Evolutionary conservation across 2,888 invertebrate species (phyloP), one percentile per base, ranked within the genome.

Genomic region (Lysandra bellargus): DNA sequence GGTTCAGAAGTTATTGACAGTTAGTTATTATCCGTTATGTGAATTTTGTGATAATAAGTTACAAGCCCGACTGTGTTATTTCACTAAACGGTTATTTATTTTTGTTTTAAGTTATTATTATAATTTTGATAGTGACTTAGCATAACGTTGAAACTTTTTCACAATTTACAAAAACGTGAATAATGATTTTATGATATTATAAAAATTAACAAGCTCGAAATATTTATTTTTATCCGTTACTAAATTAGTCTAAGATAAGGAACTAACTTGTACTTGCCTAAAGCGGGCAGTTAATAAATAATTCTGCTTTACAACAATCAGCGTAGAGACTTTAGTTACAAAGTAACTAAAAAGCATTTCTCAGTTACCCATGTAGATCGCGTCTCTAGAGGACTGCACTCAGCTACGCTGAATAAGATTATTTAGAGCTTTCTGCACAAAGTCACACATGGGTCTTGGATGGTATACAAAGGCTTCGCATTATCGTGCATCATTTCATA

Each of bases 341-440:
- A 78, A 79, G 74, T 79, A 79, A 72, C 74, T 73, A 53, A 79
- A 79, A 73, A 74, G 78, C 73, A 79, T 73, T 57, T 79, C 73
- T 40, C 57, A 74, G 49, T 79, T 74, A 79, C 78, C 37, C 76
- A 79, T 79, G 78, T 60, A 79, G 80, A 81, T 82, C 78, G 79
- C 79, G 79, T 81, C 81, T 79, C 72, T 78, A 81, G 80, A 80
- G 81, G 79, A 83, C 82, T 83, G 83, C 84, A 82, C 84, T 83
- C 83, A 81, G 82, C 83, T 81, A 78, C 79, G 84, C 79, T 81
- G 84, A 86, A 88, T 86, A 86, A 86, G 87, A 86, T 89, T 88
- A 89, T 86, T 86, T 85, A 84, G 83, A 84, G 85, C 82, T 80
- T 78, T 80, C 77, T 80, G 83, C 83, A 83, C 85, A 84, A 84